Evolutionary conservation across 2,113 vertebrate genomes (phyloP).

Genomic region (Triplophysa tibetana): DNA sequence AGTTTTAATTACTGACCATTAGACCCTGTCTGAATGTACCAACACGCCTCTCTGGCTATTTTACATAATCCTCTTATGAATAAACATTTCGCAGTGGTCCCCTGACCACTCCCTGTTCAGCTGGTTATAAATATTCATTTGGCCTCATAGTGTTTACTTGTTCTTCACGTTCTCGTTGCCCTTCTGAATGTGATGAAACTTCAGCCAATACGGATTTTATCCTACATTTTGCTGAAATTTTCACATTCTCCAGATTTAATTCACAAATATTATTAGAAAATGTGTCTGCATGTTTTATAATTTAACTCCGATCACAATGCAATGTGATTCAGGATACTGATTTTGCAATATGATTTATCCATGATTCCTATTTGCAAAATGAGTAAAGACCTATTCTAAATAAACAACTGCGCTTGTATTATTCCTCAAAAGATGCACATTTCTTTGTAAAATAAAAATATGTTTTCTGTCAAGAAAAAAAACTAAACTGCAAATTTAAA

Average conservation of each 20-base stretch:
- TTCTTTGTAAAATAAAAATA: too few relatives aligned
- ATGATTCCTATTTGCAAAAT: too few relatives aligned
- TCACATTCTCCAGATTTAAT: not conserved
- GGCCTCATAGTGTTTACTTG: slow-evolving; percentile 43
- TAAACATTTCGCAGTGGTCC: slow-evolving; percentile 60
- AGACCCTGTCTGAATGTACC: slow-evolving; percentile 53
- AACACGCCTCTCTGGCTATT: slow-evolving; percentile 56
- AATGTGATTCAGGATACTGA: too few relatives aligned
- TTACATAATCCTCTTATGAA: slow-evolving; percentile 69
- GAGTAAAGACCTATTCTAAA: too few relatives aligned
- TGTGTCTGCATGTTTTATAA: too few relatives aligned
- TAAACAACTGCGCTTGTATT: too few relatives aligned
- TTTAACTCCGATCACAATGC: too few relatives aligned
- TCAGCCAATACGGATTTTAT: slow-evolving; percentile 4
- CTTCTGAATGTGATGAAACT: slow-evolving; percentile 37
- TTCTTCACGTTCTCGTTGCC: slow-evolving; percentile 46
- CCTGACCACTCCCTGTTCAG: slow-evolving; percentile 56
- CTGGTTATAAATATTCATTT: slow-evolving; percentile 63
- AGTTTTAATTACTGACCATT: slow-evolving; percentile 55
- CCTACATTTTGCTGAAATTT: not conserved
- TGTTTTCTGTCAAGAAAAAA: too few relatives aligned
- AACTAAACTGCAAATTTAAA: too few relatives aligned
- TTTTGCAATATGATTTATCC: too few relatives aligned
- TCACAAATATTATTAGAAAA: too few relatives aligned
- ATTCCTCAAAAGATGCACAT: too few relatives aligned